A percentile compares a stretch with the other conserved stretches of the same genome.
These are phyloP conservation scores for Daubentonia madagascariensis DNA, from an alignment of 2,113 vertebrate species.

Conservation along the genomic window DNA sequence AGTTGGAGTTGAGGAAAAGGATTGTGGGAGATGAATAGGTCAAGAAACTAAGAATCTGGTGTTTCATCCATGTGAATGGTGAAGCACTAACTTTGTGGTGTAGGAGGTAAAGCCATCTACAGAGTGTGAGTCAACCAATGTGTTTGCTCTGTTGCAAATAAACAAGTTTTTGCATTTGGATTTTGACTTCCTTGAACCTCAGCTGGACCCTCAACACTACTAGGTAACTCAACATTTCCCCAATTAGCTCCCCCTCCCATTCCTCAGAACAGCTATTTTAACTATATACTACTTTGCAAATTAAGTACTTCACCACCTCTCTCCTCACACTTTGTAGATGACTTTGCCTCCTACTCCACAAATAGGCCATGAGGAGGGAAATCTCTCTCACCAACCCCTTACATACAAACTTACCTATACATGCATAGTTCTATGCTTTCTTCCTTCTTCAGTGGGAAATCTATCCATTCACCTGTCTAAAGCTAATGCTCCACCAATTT, in stretches of 20 bases:
- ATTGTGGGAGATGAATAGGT: not conserved
- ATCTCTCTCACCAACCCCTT: not conserved
- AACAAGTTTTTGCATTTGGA: not conserved
- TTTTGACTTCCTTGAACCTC: not conserved
- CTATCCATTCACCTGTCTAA: not conserved
- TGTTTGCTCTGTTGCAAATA: slow-evolving; percentile 13
- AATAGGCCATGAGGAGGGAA: not conserved
- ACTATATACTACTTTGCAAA: not conserved
- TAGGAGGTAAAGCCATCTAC: not conserved
- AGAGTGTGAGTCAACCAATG: not conserved
- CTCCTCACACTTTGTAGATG: not conserved
- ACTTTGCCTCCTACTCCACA: not conserved
- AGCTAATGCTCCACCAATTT: not conserved
- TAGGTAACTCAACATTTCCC: not conserved
- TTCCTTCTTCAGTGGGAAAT: not conserved
- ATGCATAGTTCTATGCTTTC: not conserved
- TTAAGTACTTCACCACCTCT: not conserved
- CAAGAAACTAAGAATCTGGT: not conserved
- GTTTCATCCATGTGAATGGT: not conserved
- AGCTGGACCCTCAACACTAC: not conserved
- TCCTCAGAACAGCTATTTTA: slow-evolving; percentile 22
- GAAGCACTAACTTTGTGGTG: not conserved
- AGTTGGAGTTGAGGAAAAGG: not conserved
- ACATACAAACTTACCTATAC: not conserved
- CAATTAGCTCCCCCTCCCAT: not conserved